Evolutionary conservation across 1,140 invertebrate species (phyloP).

Genomic region (Papilio machaon): DNA sequence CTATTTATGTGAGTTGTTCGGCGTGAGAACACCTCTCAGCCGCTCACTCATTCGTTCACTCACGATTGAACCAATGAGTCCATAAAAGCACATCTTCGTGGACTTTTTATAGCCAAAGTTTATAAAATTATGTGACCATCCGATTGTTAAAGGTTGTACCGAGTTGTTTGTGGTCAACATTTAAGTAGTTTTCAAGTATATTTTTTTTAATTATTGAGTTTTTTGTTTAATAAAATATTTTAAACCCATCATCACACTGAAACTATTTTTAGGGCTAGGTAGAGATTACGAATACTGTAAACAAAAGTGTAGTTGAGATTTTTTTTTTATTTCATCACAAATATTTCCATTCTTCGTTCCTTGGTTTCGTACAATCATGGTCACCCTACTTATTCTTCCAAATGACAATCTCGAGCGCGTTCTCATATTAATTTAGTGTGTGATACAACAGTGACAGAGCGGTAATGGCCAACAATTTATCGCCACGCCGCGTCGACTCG

Average conservation of each 20-base stretch:
- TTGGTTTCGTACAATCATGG: slow-evolving; percentile 26
- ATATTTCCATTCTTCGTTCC: neutral
- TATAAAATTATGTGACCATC: neutral
- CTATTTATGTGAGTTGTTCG: slow-evolving; percentile 61
- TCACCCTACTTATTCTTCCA: slow-evolving; percentile 51
- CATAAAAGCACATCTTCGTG: slow-evolving; percentile 42
- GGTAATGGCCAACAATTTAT: slow-evolving; percentile 70
- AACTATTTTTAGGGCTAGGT: neutral
- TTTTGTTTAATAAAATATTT: too few species aligned
- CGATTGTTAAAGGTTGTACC: neutral
- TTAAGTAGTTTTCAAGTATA: neutral
- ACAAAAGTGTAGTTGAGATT: neutral
- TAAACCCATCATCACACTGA: neutral
- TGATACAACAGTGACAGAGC: slow-evolving; percentile 64
- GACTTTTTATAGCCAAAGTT: slow-evolving; percentile 37
- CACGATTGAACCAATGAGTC: slow-evolving; percentile 57
- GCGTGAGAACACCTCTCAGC: slow-evolving; percentile 66
- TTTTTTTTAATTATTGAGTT: neutral
- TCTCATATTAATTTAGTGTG: slow-evolving; percentile 76
- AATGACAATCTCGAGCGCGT: slow-evolving; percentile 62
- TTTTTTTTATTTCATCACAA: too few species aligned
- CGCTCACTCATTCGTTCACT: slow-evolving; percentile 59
- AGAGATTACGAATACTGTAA: too few species aligned
- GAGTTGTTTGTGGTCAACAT: neutral
- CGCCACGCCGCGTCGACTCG: slow-evolving; percentile 44